Evolutionary conservation across 2,113 vertebrate genomes (phyloP), one percentile per base, ranked within the genome.

Genomic region (Otocyon megalotis): DNA sequence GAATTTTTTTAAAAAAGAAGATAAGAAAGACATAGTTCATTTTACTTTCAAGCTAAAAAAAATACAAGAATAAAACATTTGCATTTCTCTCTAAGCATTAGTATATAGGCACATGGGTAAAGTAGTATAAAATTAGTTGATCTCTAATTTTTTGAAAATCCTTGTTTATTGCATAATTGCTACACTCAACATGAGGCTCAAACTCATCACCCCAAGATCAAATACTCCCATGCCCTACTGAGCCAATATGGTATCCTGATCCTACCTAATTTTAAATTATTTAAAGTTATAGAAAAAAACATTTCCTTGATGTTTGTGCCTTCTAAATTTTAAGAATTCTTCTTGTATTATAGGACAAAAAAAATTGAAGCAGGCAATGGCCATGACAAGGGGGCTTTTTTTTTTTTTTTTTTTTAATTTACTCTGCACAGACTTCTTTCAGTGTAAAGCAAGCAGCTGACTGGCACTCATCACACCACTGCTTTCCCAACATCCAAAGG

Each of bases 31-130:
- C 53, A 30, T 5, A 88, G 22, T 5, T 58, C 28, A 48, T 43
- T 93, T 86, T 65, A 37, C 56, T 93, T 90, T 85, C 28, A 71
- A 48, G 28, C 26, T 81, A 91, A 93, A 81, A 60, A 11, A 88
- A 94, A 65, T 54, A 26, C 1, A 88, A 97, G 69, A 94, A 79
- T 84, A 84, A 88, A 88, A n/a, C 37, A 82, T 26, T 43, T 10
- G 1, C 0, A 14, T 81, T 91, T 94, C 19, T 85, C 53, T 35
- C 12, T 83, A 63, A 37, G 7, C 53, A 30, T 76, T 72, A 43
- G 24, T 35, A 5, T 48, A 60, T 10, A 88, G 17, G 30, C 7
- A 62, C 0, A 53, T 26, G 24, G 8, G 9, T 56, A 16, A 96
- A 72, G 12, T 58, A 67, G 48, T 90, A 3, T 48, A 90, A 79